These are phyloP conservation scores for Crocallis elinguaria DNA, from an alignment of 2,888 invertebrate genomes.

Conservation along the genomic window DNA sequence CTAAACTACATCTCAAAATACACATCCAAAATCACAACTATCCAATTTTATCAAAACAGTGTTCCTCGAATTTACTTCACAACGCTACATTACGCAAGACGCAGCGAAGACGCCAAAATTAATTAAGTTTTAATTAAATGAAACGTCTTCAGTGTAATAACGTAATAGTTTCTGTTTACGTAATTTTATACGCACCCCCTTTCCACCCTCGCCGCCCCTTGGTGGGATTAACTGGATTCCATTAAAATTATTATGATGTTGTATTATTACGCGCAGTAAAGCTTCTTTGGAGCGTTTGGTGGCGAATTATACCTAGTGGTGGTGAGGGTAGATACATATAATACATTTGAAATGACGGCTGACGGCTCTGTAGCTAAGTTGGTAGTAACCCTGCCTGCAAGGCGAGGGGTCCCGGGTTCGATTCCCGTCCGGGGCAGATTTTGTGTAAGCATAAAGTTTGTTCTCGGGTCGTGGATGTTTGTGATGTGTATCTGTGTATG, in stretches of 20 bases:
- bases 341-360: too few species aligned
- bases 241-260: constrained; percentile 72
- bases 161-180: constrained; percentile 43
- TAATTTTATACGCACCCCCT: constrained; percentile 42
- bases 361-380: too few species aligned
- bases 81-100: constrained; percentile 6
- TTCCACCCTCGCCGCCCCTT: constrained; percentile 13
- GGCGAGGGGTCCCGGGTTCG: too few species aligned
- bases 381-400: too few species aligned
- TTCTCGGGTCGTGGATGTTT: too few species aligned
- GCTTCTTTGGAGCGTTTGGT: constrained; percentile 44
- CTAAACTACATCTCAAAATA: background rate
- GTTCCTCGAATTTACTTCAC: too few species aligned
- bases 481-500: too few species aligned
- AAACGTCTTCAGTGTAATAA: constrained; percentile 42
- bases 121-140: constrained; percentile 58
- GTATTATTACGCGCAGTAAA: constrained; percentile 41
- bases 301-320: too few species aligned
- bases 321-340: too few species aligned
- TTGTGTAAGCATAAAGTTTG: too few species aligned
- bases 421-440: too few species aligned
- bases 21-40: background rate
- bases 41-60: background rate
- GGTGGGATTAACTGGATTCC: constrained; percentile 68
- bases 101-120: constrained; percentile 33